A percentile compares a stretch with the other conserved stretches of the same genome.
These are phyloP conservation scores for Acleris literana DNA, from an alignment of 2,888 invertebrate genomes.

Conservation along the genomic window DNA sequence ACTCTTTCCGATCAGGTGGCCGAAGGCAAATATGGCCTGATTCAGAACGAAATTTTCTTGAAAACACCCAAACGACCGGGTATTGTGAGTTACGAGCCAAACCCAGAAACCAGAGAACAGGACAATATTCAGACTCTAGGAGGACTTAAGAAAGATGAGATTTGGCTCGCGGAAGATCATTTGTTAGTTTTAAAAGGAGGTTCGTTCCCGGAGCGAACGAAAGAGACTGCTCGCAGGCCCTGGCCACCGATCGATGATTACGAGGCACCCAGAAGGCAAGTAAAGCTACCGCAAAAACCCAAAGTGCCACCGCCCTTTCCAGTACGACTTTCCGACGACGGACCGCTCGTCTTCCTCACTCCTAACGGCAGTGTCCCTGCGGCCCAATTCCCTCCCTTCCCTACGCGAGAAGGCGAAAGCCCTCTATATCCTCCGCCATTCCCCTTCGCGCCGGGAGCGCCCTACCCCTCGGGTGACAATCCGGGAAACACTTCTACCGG, in stretches of 20 bases:
- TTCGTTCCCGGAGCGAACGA: constrained; percentile 83
- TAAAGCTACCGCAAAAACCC: constrained; percentile 92
- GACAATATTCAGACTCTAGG: constrained; percentile 92
- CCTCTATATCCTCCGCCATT: constrained; percentile 80
- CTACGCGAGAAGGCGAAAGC: constrained; percentile 85
- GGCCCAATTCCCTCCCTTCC: constrained; percentile 86
- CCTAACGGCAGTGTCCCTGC: constrained; percentile 90
- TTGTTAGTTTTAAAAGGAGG: constrained; percentile 92
- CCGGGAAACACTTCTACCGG: constrained; percentile 87
- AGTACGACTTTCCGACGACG: constrained; percentile 92
- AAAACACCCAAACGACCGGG: constrained; percentile 89
- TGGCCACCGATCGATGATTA: constrained; percentile 95
- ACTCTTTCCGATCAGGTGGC: constrained; percentile 94
- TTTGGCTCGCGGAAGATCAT: constrained; percentile 96
- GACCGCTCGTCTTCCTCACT: constrained; percentile 94
- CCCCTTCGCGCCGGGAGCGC: constrained; percentile 84
- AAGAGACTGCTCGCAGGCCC: constrained; percentile 71
- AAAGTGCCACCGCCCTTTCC: constrained; percentile 97
- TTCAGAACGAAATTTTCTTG: constrained; percentile 92
- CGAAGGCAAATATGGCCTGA: constrained; percentile 94
- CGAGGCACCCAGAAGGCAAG: constrained; percentile 91
- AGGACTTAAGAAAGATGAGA: constrained; percentile 92
- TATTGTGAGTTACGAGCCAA: constrained; percentile 91
- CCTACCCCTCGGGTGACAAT: constrained; percentile 83
- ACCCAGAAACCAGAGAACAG: constrained; percentile 89